Conservation (phyloP, 2,888 invertebrate genomes). For the Ennomos fuscantarius region DNA sequence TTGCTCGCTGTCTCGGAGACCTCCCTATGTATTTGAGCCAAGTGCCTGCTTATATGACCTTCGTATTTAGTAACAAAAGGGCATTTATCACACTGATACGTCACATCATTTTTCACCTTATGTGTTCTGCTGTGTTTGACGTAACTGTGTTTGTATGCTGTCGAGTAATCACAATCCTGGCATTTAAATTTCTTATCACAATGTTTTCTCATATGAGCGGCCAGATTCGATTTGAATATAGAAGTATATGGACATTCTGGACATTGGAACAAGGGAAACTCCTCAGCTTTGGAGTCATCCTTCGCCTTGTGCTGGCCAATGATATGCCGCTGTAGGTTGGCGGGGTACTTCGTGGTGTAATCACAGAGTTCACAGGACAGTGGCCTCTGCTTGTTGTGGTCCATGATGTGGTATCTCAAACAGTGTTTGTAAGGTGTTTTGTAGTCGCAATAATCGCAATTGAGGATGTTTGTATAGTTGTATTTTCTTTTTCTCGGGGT, state of each 20-base stretch:
- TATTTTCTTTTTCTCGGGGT: constrained; percentile 15
- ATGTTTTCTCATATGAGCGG: constrained; percentile 47
- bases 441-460: constrained; percentile 59
- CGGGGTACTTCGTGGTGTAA: constrained; percentile 61
- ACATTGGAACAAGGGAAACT: constrained; percentile 31
- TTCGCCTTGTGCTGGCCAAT: constrained; percentile 52
- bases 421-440: constrained; percentile 58
- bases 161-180: constrained; percentile 45
- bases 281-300: constrained; percentile 20
- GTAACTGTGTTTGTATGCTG: constrained; percentile 53
- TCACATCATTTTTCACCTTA: constrained; percentile 33
- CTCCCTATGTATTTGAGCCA: constrained; percentile 66
- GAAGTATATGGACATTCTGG: constrained; percentile 42
- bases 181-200: constrained; percentile 53
- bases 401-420: constrained; percentile 52
- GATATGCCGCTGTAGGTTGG: constrained; percentile 55
- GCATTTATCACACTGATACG: constrained; percentile 64
- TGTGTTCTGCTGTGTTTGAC: constrained; percentile 54
- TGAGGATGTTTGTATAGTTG: constrained; percentile 35
- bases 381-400: constrained; percentile 53
- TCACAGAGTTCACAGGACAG: constrained; percentile 52
- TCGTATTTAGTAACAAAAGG: constrained; percentile 62
- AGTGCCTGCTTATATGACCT: constrained; percentile 64
- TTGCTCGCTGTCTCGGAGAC: constrained; percentile 56
- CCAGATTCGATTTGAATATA: constrained; percentile 47